A percentile compares a stretch with the other conserved stretches of the same genome.
Conservation (phyloP, 2,888 invertebrate genomes). For the Aelia acuminata region DNA sequence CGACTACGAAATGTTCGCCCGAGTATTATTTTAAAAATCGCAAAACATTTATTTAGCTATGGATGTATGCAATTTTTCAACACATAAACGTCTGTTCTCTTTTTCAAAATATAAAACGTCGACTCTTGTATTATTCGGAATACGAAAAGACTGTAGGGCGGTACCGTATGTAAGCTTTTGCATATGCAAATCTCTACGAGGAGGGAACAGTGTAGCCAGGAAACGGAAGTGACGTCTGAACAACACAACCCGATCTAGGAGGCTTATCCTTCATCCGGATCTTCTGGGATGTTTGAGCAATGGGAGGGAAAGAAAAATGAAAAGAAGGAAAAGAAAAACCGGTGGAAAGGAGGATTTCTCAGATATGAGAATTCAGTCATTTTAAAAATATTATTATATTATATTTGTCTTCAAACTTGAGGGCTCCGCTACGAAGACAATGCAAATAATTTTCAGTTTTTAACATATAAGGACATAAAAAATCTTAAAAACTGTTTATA, state of each 20-base stretch:
- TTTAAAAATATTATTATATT: no score
- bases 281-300: background rate
- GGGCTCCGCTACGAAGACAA: no score
- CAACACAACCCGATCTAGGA: background rate
- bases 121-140: background rate
- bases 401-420: no score
- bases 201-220: background rate
- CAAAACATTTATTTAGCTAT: background rate
- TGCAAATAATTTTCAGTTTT: no score
- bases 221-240: background rate
- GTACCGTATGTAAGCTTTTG: constrained; percentile 26
- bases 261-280: background rate
- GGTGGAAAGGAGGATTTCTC: background rate
- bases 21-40: no score
- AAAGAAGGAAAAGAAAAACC: background rate
- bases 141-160: background rate
- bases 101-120: background rate
- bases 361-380: no score
- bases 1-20: no score
- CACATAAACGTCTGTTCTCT: background rate
- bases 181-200: background rate
- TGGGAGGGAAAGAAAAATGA: background rate
- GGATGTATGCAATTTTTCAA: background rate
- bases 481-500: no score
- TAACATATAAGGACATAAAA: no score